Evolutionary conservation across 2,888 invertebrate genomes (phyloP), one percentile per base, ranked within the genome.

Genomic region (Cistogaster globosa): DNA sequence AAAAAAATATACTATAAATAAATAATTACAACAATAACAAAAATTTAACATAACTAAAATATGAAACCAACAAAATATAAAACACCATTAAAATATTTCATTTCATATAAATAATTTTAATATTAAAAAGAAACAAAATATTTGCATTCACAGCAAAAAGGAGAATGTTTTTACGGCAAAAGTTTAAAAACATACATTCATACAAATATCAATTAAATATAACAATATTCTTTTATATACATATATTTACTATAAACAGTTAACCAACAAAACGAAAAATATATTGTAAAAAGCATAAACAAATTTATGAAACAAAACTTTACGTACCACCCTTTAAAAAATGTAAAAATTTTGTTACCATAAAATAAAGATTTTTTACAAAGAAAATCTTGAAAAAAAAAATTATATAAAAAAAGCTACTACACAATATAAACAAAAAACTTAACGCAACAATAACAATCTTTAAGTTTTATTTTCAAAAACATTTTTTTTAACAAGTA

Each of bases 371-470:
- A 65, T 75, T 72, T 42, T 72, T 42, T 60, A 20, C 38, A 38
- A 65, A 38, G 18, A 62, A 63, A 38, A 63, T 48, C 32, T 32
- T 32, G 38, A 53, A 69, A 36, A 76, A 53, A 69, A 36, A 76
- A 55, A 67, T n/a, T 20, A 6, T 16, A 84, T 65, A 36, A 48
- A 83, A n/a, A 84, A 67, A 58, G 81, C 78, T 75, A 74, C 67
- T 48, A 72, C 5, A 53, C 16, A 48, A n/a, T 32, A 32, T 32
- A 32, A 32, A 32, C 32, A 42, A 32, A 45, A 65, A 79, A 85
- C 75, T 82, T 79, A 85, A 79, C 85, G 75, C 85, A 82, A 82
- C 82, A 85, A 85, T 80, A 85, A 85, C 78, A 79, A 85, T 78
- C 74, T 71, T 82, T 82, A 20, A 69, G 75, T 79, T 82, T 78